Evolutionary conservation across 2,113 vertebrate species (phyloP), one percentile per base, ranked within the genome.

Genomic region (Ahaetulla prasina): DNA sequence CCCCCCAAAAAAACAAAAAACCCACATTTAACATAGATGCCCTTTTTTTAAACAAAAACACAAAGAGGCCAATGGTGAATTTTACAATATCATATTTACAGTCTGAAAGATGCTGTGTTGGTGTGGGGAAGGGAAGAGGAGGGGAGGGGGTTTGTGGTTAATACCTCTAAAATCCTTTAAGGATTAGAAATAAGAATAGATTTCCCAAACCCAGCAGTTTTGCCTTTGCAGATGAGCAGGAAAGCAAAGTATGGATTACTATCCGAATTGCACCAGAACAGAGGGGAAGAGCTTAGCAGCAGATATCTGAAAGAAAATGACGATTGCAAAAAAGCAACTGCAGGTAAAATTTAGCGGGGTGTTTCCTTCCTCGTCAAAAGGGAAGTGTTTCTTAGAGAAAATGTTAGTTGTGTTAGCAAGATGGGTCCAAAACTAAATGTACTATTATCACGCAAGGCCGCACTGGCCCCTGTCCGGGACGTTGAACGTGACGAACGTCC

Each of bases 161-260:
- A 14, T 91, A 91, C 88, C 91, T 93, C 50, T 91, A 89, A 88
- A n/a, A 68, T 88, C 89, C 94, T 93, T 87, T 91, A 93, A 27
- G n/a, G 16, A 87, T 94, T 45, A 89, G 85, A 88, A 74, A 55
- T 92, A 89, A 94, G 74, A 90, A 6, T 2, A 12, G 88, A 89
- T 49, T 92, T 53, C 47, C 93, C 35, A 68, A 90, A 85, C 57
- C 90, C 57, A 85, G 4, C 63, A 50, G 68, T 88, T 63, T 54
- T 87, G 92, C 39, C 57, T 93, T 88, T 57, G 60, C 63, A 49
- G 84, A 10, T 87, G 50, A 8, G 18, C 2, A 54, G 14, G 68
- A 89, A 89, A 84, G 18, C 49, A 88, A 5, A 57, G 22, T 14
- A 30, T 63, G 2, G 2, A 10, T 80, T 50, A 90, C n/a, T 16